Evolutionary conservation across 2,888 invertebrate genomes (phyloP).

Genomic region (Resseliella maxima): DNA sequence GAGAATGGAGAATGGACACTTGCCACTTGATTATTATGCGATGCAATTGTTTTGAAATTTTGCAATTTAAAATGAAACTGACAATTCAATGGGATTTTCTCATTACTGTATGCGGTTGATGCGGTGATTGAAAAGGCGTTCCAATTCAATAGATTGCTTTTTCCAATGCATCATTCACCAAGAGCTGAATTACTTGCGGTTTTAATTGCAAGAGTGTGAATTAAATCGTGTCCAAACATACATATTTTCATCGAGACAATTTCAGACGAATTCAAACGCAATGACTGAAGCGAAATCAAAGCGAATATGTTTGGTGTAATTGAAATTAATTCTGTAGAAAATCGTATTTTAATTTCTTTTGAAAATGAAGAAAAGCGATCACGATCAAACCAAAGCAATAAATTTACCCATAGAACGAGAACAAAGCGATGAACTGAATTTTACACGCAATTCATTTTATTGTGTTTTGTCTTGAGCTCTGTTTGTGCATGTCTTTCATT

Average conservation of each 20-base stretch:
- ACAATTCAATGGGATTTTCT: background rate
- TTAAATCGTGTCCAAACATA: background rate
- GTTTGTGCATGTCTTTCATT: constrained; percentile 21
- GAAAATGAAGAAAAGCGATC: background rate
- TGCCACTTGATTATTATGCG: constrained; percentile 14
- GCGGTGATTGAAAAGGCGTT: background rate
- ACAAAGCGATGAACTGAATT: background rate
- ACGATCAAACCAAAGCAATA: background rate
- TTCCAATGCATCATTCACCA: background rate
- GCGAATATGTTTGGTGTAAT: background rate
- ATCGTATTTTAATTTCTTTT: constrained; percentile 11
- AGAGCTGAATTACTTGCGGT: background rate
- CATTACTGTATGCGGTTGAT: background rate
- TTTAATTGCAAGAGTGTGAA: constrained; percentile 9
- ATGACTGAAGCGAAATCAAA: background rate
- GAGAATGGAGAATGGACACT: constrained; percentile 27
- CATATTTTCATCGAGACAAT: background rate
- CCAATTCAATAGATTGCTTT: constrained; percentile 15
- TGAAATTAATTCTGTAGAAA: constrained; percentile 1
- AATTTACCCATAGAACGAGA: constrained; percentile 12
- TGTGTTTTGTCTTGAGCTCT: background rate
- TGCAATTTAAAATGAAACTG: background rate
- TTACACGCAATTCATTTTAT: background rate
- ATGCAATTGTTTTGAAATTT: constrained; percentile 20
- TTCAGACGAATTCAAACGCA: background rate